These are phyloP conservation scores for Scylla paramamosain DNA, from an alignment of 1,140 invertebrate genomes.

Conservation along the genomic window DNA sequence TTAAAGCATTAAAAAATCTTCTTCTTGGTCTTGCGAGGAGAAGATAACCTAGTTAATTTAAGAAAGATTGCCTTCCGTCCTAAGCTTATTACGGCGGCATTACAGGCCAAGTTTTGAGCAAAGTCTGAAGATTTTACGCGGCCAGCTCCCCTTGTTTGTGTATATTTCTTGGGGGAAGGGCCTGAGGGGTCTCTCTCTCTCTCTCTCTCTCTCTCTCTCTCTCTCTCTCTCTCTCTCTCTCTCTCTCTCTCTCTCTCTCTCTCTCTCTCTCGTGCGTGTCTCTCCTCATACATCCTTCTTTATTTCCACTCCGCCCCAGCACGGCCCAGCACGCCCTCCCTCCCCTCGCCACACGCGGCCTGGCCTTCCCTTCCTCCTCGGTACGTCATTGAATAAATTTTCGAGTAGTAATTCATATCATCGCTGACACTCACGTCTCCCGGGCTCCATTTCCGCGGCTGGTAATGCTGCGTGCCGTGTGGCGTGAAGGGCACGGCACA, in stretches of 20 bases:
- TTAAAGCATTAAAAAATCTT: conserved; percentile 5
- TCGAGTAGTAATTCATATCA: too few species aligned
- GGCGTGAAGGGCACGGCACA: neutral
- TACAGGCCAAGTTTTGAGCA: neutral
- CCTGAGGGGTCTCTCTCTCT: neutral
- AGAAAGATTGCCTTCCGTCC: conserved; percentile 20
- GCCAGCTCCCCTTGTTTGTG: neutral
- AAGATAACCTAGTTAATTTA: conserved; percentile 24
- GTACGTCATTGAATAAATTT: too few species aligned
- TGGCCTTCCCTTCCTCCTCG: too few species aligned
- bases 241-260: too few species aligned
- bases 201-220: too few species aligned
- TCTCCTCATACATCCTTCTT: too few species aligned
- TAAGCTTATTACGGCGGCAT: conserved; percentile 13
- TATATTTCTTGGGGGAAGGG: neutral
- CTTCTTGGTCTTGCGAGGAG: conserved; percentile 9
- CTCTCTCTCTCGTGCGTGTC: too few species aligned
- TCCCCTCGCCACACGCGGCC: too few species aligned
- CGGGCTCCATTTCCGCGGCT: neutral
- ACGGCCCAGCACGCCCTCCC: too few species aligned
- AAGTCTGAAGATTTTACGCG: neutral
- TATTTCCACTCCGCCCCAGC: too few species aligned
- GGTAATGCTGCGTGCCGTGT: neutral
- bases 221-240: too few species aligned
- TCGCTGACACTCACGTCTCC: neutral